These are phyloP conservation scores for Lordiphosa stackelbergi DNA, from an alignment of 1,140 invertebrate species.

Conservation along the genomic window DNA sequence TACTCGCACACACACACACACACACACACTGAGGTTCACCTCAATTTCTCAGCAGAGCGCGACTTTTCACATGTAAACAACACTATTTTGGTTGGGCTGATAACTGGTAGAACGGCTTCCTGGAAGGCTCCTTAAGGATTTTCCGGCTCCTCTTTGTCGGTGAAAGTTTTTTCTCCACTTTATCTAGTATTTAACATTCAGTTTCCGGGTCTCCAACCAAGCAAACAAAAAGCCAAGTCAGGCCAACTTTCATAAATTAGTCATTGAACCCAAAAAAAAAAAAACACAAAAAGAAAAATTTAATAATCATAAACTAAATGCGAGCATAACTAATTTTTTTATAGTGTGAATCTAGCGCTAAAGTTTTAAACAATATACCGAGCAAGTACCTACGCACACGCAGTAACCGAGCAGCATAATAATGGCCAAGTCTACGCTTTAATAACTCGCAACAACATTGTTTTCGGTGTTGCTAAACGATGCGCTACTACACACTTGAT, in stretches of 20 bases:
- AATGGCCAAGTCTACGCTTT: slow-evolving; percentile 61
- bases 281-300: not conserved
- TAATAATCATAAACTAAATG: slow-evolving; percentile 53
- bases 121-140: slow-evolving; percentile 31
- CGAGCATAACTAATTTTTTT: slow-evolving; percentile 62
- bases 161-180: slow-evolving; percentile 27
- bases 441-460: slow-evolving; percentile 46
- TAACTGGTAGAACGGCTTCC: slow-evolving; percentile 23
- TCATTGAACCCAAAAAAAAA: slow-evolving; percentile 57
- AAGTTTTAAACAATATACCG: slow-evolving; percentile 62
- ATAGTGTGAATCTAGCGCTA: slow-evolving; percentile 59
- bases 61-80: slow-evolving; percentile 64
- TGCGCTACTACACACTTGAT: slow-evolving; percentile 23
- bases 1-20: slow-evolving; percentile 25
- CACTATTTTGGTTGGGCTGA: slow-evolving; percentile 23
- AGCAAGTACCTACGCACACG: no score
- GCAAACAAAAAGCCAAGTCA: slow-evolving; percentile 35
- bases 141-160: slow-evolving; percentile 18
- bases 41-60: slow-evolving; percentile 27
- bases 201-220: slow-evolving; percentile 30
- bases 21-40: slow-evolving; percentile 20
- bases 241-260: slow-evolving; percentile 70
- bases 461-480: slow-evolving; percentile 6
- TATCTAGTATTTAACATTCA: slow-evolving; percentile 16
- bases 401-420: slow-evolving; percentile 25